Conservation (phyloP, 2,797 vertebrate species). For the Sebastes miniatus region DNA sequence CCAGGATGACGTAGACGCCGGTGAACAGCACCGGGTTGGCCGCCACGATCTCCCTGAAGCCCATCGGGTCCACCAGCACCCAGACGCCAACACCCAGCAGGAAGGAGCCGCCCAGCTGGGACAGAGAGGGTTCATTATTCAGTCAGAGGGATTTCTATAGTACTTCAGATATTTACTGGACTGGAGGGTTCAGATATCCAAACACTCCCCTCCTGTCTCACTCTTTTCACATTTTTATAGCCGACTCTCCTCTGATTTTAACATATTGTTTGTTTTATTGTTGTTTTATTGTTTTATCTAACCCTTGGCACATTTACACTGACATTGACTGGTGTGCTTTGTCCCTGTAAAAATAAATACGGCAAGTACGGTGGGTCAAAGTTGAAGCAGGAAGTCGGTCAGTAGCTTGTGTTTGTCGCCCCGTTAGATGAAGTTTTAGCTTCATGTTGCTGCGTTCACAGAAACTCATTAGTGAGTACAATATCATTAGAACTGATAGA, state of each 20-base stretch:
- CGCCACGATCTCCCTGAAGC: slow-evolving; percentile 92
- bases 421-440: too few relatives aligned
- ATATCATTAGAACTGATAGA: too few relatives aligned
- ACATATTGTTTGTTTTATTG: too few relatives aligned
- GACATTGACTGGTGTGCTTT: background rate
- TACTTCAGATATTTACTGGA: background rate
- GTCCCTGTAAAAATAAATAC: background rate
- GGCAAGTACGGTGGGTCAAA: background rate
- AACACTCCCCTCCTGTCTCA: too few relatives aligned
- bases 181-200: too few relatives aligned
- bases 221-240: too few relatives aligned
- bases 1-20: slow-evolving; percentile 89
- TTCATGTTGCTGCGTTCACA: too few relatives aligned
- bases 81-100: slow-evolving; percentile 89
- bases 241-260: too few relatives aligned
- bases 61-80: slow-evolving; percentile 92
- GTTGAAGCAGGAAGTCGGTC: background rate
- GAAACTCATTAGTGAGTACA: too few relatives aligned
- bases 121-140: background rate
- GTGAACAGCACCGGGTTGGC: slow-evolving; percentile 91
- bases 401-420: background rate
- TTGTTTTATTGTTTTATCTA: background rate
- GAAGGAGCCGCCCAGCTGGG: slow-evolving; percentile 89
- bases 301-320: background rate
- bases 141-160: background rate